Conservation (phyloP, 1,140 invertebrate species). For the Limonius californicus region DNA sequence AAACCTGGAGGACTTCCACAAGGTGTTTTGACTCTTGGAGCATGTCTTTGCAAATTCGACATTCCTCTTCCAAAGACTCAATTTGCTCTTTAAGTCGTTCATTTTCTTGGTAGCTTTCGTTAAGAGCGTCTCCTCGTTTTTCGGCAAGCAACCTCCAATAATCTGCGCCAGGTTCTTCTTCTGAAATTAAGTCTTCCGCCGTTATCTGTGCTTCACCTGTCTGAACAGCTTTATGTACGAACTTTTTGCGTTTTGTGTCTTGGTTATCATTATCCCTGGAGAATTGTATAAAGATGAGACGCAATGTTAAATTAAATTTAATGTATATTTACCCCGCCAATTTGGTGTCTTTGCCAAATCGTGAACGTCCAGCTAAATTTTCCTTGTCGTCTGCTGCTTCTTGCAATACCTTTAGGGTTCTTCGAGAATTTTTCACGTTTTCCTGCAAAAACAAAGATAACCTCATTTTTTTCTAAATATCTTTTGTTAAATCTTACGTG, state of each 20-base stretch:
- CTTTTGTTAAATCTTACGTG: slow-evolving; percentile 37
- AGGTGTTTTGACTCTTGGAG: slow-evolving; percentile 61
- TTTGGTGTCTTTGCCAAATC: slow-evolving; percentile 31
- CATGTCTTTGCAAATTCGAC: slow-evolving; percentile 60
- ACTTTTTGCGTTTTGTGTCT: slow-evolving; percentile 41
- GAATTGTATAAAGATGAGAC: background rate
- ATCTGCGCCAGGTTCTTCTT: slow-evolving; percentile 59
- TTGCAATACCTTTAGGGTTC: slow-evolving; percentile 60
- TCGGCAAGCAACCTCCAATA: slow-evolving; percentile 68
- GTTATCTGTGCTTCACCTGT: slow-evolving; percentile 53
- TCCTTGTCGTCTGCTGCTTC: slow-evolving; percentile 60
- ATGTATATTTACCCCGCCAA: slow-evolving; percentile 28
- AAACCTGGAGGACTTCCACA: slow-evolving; percentile 64
- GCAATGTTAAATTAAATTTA: background rate
- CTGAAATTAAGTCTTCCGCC: slow-evolving; percentile 59
- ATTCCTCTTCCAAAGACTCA: slow-evolving; percentile 60
- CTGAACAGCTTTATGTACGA: slow-evolving; percentile 53
- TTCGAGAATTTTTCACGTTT: slow-evolving; percentile 51
- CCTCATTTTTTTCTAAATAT: slow-evolving; percentile 21
- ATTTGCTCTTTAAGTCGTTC: slow-evolving; percentile 53
- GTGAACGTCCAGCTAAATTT: slow-evolving; percentile 57
- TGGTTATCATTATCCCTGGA: background rate
- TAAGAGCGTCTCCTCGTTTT: slow-evolving; percentile 58
- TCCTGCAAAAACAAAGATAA: slow-evolving; percentile 40
- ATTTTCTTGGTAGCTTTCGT: slow-evolving; percentile 64